Evolutionary conservation across 2,113 vertebrate genomes (phyloP), one percentile per base, ranked within the genome.

Genomic region (Trinectes maculatus): DNA sequence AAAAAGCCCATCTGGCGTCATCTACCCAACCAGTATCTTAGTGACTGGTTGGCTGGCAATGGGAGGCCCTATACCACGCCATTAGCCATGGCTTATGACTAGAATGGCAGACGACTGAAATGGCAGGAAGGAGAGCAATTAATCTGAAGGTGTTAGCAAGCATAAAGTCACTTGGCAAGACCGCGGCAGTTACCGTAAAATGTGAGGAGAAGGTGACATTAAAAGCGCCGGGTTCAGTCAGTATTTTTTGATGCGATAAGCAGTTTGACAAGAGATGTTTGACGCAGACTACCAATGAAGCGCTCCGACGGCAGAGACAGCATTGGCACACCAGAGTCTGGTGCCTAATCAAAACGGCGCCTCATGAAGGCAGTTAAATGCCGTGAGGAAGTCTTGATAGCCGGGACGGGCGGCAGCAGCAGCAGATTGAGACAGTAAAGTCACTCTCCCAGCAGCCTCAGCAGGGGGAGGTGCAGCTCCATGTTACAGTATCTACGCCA

Each of bases 381-480:
- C 70, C 71, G 73, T 56, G 66, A 76, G 67, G 66, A 85, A 76
- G 60, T 65, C 53, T 81, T 89, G 69, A 85, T 86, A 57, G 80
- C 65, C 52, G 59, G 73, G 65, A 33, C 71, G 79, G 79, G 85
- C 70, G 62, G 68, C 0, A 28, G 49, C 80, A 86, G 48, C 81
- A 85, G 83, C 91, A 91, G 84, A 82, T 82, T 89, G 84, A 81
- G 81, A 88, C 73, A 72, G 77, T 91, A 91, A 92, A 91, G 79
- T 63, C 60, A 13, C 52, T 67, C 73, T 71, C 79, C 78, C 55
- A 21, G 49, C 54, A 69, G 66, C 36, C 52, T 47, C 74, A 44
- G 72, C 73, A 70, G 76, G 80, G 85, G 80, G 74, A 77, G 74
- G 85, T 70, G 77, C 69, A 47, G 69, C 67, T 84, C 80, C 89